Evolutionary conservation across 2,888 invertebrate species (phyloP).

Genomic region (Spisula solida): DNA sequence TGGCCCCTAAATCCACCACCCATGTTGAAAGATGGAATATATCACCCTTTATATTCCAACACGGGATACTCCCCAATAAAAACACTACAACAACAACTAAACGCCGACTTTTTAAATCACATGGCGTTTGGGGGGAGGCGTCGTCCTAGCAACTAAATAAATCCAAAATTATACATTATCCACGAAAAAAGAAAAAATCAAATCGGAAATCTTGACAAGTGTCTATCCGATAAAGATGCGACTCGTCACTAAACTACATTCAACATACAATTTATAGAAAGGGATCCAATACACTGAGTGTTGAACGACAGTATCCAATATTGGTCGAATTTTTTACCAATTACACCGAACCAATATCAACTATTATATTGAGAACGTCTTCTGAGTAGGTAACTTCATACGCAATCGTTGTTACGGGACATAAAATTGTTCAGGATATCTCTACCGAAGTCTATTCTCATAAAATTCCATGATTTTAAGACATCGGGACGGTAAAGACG

Average conservation of each 20-base stretch:
- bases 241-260: too few relatives aligned
- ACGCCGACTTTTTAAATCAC: neutral
- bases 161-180: neutral
- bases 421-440: too few relatives aligned
- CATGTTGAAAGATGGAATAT: neutral
- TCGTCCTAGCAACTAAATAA: neutral
- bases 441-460: too few relatives aligned
- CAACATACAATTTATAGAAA: too few relatives aligned
- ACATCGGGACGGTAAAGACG: too few relatives aligned
- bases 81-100: neutral
- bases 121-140: neutral
- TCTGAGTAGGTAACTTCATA: too few relatives aligned
- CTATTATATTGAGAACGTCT: too few relatives aligned
- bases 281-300: neutral
- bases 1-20: conserved; percentile 11
- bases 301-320: neutral
- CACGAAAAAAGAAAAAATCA: neutral
- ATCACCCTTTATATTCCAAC: neutral
- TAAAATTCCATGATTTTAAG: too few relatives aligned
- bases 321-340: neutral
- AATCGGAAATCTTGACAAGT: neutral
- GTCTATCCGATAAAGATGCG: too few relatives aligned
- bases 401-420: too few relatives aligned
- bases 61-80: neutral
- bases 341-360: too few relatives aligned